phyloP scores from a whole-genome alignment of 2,797 vertebrate species.

The Microctenopoma steveboyesi region DNA sequence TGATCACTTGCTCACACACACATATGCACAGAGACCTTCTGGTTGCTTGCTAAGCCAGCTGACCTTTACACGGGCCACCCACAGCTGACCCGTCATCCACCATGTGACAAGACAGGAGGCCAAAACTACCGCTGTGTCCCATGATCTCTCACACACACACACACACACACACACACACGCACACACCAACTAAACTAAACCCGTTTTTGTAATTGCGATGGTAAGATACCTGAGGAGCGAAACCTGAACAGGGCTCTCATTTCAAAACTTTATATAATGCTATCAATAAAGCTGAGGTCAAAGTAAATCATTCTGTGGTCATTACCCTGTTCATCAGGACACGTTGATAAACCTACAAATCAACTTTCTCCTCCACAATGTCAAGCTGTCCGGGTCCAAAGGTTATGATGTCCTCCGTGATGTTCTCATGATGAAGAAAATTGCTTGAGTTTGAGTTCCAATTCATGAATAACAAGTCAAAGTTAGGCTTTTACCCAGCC shows the following conservation, averaged over 20 bases:
- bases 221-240: not conserved
- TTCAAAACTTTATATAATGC: not conserved
- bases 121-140: constrained; percentile 52
- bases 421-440: too few relatives aligned
- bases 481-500: too few relatives aligned
- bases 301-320: too few relatives aligned
- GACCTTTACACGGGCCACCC: constrained; percentile 78
- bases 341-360: too few relatives aligned
- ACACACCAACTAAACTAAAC: constrained; percentile 5
- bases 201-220: not conserved
- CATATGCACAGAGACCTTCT: constrained; percentile 45
- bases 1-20: constrained; percentile 33
- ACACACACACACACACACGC: constrained; percentile 14
- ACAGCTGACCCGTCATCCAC: constrained; percentile 63
- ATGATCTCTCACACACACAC: constrained; percentile 10
- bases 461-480: too few relatives aligned
- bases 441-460: too few relatives aligned
- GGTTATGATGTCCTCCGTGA: too few relatives aligned
- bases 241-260: not conserved
- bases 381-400: too few relatives aligned
- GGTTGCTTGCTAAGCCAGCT: constrained; percentile 70
- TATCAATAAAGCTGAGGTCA: not conserved
- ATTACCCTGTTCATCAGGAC: too few relatives aligned
- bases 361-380: too few relatives aligned
- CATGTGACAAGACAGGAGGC: constrained; percentile 75